Percentiles rank a stretch among this genome's conserved stretches.
These are phyloP conservation scores for Hoplodrina ambigua DNA, from an alignment of 2,888 invertebrate species.

Conservation along the genomic window DNA sequence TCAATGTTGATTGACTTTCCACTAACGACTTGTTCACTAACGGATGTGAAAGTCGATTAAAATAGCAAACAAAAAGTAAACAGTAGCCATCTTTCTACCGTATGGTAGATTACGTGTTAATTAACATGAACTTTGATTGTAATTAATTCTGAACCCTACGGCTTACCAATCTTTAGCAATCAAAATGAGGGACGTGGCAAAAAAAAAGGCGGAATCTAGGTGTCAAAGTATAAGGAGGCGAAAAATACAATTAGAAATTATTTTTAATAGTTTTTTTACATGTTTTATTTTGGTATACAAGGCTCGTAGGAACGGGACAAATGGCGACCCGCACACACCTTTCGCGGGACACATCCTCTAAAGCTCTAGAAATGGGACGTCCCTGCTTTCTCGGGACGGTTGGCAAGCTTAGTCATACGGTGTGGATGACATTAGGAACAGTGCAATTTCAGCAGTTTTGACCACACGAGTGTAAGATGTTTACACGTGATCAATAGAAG, in stretches of 20 bases:
- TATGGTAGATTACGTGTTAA: slow-evolving; percentile 46
- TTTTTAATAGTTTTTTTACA: too few relatives aligned
- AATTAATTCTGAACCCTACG: slow-evolving; percentile 35
- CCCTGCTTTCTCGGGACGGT: too few relatives aligned
- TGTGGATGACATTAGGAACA: slow-evolving; percentile 17
- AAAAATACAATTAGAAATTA: too few relatives aligned
- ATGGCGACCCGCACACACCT: too few relatives aligned
- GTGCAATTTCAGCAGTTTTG: slow-evolving; percentile 7
- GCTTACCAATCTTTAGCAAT: too few relatives aligned
- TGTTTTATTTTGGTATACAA: too few relatives aligned
- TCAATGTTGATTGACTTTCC: slow-evolving; percentile 34
- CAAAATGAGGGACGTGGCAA: too few relatives aligned
- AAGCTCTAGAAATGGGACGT: too few relatives aligned
- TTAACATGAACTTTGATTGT: slow-evolving; percentile 47
- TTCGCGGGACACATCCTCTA: too few relatives aligned
- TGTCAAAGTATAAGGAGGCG: too few relatives aligned
- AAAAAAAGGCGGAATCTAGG: too few relatives aligned
- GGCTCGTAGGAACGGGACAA: too few relatives aligned
- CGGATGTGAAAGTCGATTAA: slow-evolving; percentile 45
- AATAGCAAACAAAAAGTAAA: slow-evolving; percentile 50
- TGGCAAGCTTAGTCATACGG: neutral
- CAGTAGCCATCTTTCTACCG: slow-evolving; percentile 41
- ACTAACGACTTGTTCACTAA: slow-evolving; percentile 33
- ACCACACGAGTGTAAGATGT: slow-evolving; percentile 8
- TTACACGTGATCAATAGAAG: slow-evolving; percentile 32